phyloP scores from a whole-genome alignment of 2,888 invertebrate species.

The Pediacus dermestoides region DNA sequence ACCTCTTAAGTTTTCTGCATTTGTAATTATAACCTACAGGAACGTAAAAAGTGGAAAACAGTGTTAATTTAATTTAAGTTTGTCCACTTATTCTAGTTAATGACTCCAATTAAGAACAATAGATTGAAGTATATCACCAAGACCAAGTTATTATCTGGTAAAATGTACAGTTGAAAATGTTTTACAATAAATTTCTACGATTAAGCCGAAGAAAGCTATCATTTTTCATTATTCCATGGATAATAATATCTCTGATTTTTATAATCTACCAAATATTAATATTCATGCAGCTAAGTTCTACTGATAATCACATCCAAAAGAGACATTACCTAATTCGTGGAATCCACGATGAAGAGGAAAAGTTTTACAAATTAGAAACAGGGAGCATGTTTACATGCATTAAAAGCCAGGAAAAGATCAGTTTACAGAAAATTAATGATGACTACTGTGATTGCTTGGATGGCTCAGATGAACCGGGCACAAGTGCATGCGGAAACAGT shows the following conservation, averaged over 20 bases:
- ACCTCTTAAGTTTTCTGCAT: no score
- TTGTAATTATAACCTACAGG: no score
- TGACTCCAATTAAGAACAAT: no score
- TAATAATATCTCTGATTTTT: not conserved
- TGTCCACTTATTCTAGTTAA: no score
- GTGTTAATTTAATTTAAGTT: no score
- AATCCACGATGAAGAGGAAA: not conserved
- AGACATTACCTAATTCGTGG: not conserved
- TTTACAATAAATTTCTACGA: conserved; percentile 1
- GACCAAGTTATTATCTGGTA: no score
- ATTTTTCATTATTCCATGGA: not conserved
- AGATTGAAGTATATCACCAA: no score
- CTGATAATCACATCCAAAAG: not conserved
- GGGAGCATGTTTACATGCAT: not conserved
- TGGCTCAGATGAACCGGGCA: conserved; percentile 81
- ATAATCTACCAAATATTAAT: conserved; percentile 1
- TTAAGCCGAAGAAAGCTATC: not conserved
- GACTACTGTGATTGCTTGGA: conserved; percentile 95
- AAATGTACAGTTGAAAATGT: no score
- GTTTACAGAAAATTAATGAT: conserved; percentile 75
- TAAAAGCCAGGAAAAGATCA: not conserved
- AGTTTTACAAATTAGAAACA: not conserved
- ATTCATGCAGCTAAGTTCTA: not conserved
- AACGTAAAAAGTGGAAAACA: no score
- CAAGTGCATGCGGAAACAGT: conserved; percentile 82